Evolutionary conservation across 53 echinoderm and acorn worm genomes (phyloP), one percentile per base, ranked within the genome.

Genomic region (Astropecten irregularis): DNA sequence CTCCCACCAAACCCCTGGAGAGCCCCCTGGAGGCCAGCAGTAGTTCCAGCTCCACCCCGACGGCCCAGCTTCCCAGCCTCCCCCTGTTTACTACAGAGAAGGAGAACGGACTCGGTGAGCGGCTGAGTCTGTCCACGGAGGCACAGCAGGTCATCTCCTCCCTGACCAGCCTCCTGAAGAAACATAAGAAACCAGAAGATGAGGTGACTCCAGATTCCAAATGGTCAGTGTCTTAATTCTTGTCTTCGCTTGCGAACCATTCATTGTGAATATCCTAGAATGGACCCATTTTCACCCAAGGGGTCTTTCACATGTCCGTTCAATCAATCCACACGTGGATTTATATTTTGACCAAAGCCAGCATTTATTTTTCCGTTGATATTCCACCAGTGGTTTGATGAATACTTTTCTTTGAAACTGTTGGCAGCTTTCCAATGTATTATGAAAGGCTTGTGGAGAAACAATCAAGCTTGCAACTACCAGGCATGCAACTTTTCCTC

Each of bases 81-180:
- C 90, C 90, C 16, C 82, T 90, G 54, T 90, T 90, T 69, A 82
- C 76, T 57, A 71, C 71, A 66, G 82, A 85, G 56, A 14, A 74
- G 56, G 74, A 79, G 82, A 89, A 53, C 40, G 82, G 85, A 35
- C 71, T 91, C 54, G 91, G 87, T 34, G 88, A 88, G 27, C 88
- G 89, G 15, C 74, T 95, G 51, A 93, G 88, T 40, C 82, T 95
- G 15, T 91, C 90, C 49, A 92, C 76, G 52, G 95, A 95, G 55
- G 95, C 95, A 14, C 91, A 93, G 58, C 86, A 93, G 66, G 89
- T 91, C 23, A 95, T 95, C 53, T 91, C 90, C 34, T 95, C 95
- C 16, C 82, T 95, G 49, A 95, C 95, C 16, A 84, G 82, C 35
- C 77, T 95, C 56, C 71, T 95, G 36, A 95, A 92, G 89, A 86